Evolutionary conservation across 2,113 vertebrate species (phyloP), one percentile per base, ranked within the genome.

Genomic region (Suricata suricatta): DNA sequence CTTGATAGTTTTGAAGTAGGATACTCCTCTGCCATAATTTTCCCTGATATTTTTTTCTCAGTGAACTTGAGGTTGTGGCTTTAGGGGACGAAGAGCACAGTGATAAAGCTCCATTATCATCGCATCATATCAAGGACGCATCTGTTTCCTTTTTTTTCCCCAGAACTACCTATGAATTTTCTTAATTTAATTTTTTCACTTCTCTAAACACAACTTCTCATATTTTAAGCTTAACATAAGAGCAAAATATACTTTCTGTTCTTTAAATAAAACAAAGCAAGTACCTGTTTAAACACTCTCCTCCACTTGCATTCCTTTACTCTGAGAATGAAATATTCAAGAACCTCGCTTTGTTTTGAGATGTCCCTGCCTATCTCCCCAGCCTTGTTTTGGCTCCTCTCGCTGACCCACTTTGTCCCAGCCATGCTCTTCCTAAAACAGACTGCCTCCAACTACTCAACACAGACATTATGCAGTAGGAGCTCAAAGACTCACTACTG

Each of bases 401-500:
- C 29, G 21, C 6, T 88, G 35, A 0, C 13, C n/a, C 21, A 4
- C 44, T 76, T 9, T 15, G 16, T 4, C 25, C 3, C 29, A 29
- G 10, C 13, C 7, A 19, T 44, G 23, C 27, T 90, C 27, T 57
- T 81, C 11, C 25, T 69, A 52, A 47, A 33, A 29, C 21, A 52
- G 1, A 23, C 15, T 38, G 69, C 11, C 13, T 54, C 23, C 2
- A 38, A 13, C 16, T 64, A 27, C 23, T 89, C 27, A 68, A 27
- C 10, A 29, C 1, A 25, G 12, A 12, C 50, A 31, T 25, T 8
- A 10, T 3, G 23, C 0, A 25, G 1, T 31, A 47, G 10, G 8
- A 71, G 17, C 23, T 5, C 2, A 25, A 33, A 16, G 21, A 19
- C 14, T 33, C 5, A 2, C 5, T 57, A n/a, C n/a, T 38, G 33